Conservation (phyloP, 2,797 vertebrate species). For the Hoplostethus mediterraneus region DNA sequence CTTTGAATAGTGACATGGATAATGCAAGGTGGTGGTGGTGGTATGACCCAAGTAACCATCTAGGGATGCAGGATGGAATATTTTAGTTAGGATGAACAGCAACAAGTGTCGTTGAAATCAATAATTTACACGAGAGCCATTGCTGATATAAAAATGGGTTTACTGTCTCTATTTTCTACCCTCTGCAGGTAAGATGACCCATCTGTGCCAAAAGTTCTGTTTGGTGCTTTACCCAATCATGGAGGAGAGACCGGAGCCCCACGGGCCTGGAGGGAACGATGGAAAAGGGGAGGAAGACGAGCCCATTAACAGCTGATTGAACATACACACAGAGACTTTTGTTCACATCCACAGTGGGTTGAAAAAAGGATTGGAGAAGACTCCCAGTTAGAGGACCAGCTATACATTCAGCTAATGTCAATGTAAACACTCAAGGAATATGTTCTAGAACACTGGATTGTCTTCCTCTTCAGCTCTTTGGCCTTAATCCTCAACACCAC, state of each 20-base stretch:
- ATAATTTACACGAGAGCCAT: no score
- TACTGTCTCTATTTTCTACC: neutral
- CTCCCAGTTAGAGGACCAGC: neutral
- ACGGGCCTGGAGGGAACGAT: constrained; percentile 18
- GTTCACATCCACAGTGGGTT: neutral
- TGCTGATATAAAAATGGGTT: neutral
- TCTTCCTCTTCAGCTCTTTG: neutral
- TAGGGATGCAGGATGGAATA: no score
- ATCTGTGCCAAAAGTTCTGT: constrained; percentile 86
- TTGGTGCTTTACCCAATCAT: constrained; percentile 84
- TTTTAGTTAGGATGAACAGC: no score
- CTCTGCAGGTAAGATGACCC: constrained; percentile 80
- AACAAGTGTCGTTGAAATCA: no score
- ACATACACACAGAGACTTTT: neutral
- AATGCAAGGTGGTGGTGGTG: no score
- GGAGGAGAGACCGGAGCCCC: constrained; percentile 10
- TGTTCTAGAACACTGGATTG: constrained; percentile 17
- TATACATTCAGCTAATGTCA: neutral
- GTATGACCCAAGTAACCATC: no score
- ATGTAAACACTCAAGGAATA: constrained; percentile 1
- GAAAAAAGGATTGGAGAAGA: neutral
- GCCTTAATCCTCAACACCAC: constrained; percentile 28
- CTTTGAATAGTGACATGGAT: no score
- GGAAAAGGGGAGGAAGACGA: constrained; percentile 38
- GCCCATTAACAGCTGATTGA: neutral